Evolutionary conservation across 2,797 vertebrate species (phyloP).

Genomic region (Otolemur crassicaudatus): DNA sequence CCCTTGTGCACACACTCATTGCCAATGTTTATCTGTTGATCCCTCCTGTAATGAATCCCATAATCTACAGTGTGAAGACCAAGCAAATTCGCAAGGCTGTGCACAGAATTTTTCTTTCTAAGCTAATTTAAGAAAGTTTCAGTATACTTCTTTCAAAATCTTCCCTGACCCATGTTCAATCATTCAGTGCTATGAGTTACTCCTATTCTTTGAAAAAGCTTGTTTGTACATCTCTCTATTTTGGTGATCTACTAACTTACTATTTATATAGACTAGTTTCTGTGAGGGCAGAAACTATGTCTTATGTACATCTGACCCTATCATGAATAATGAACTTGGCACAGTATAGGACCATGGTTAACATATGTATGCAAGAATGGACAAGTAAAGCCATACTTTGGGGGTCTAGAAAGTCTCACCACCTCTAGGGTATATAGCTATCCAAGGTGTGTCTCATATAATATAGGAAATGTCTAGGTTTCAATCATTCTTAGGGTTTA

Average conservation of each 20-base stretch:
- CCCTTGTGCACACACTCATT: slow-evolving; percentile 70
- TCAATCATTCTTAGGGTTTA: not conserved
- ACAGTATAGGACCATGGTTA: not conserved
- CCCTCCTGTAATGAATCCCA: slow-evolving; percentile 81
- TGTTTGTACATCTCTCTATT: not conserved
- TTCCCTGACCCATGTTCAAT: not conserved
- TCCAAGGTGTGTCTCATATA: not conserved
- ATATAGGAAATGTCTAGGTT: not conserved
- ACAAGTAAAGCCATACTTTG: not conserved
- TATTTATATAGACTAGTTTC: not conserved
- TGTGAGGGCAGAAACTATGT: accelerated
- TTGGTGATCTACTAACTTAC: not conserved
- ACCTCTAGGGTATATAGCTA: not conserved
- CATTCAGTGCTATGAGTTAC: not conserved
- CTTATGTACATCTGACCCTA: not conserved
- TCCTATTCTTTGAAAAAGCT: not conserved
- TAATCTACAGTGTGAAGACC: slow-evolving; percentile 83
- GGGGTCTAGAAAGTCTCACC: not conserved
- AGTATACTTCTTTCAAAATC: not conserved
- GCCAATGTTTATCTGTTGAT: slow-evolving; percentile 73
- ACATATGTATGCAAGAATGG: not conserved
- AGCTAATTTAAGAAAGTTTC: slow-evolving; percentile 34
- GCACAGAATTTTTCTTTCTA: slow-evolving; percentile 35
- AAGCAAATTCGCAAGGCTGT: slow-evolving; percentile 77
- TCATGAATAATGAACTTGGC: not conserved